Base-by-base conservation (phyloP, 2,113 vertebrate species). In the Brachyhypopomus gauderio region DNA sequence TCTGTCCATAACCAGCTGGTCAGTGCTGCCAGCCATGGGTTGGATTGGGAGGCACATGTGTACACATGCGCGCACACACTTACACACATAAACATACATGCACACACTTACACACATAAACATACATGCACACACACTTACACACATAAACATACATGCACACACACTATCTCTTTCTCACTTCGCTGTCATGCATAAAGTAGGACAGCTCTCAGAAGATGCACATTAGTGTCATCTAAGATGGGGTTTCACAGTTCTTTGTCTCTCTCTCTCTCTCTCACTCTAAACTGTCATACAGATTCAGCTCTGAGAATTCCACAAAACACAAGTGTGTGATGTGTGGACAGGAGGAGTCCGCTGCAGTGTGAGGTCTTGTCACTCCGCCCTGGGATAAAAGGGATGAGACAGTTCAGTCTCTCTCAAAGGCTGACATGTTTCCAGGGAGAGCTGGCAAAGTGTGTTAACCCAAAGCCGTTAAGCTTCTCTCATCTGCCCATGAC, bases 1-100 rank as follows among this genome's bases (percentile, higher is more conserved):
- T 84, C 88, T 88, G 88, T 89, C 84, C 83, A 87, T 85, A 74
- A 79, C 80, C 67, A 87, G 78, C 83, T 36, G 12, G 80, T 85
- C 84, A 80, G 83, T 59, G 80, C 38, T 62, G 59, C 76, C 77
- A 63, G 75, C 59, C 22, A 6, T 45, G 34, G 36, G 56, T 85
- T 48, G 77, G 69, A 82, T 82, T 67, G 79, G 82, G 79, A 45
- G 45, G 58, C 67, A 22, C 34, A 78, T 22, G 62, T 41, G 55
- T 45, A 38, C 48, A 30, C 48, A 63, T 22, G 41, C 70, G 20
- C 9, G 36, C 77, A 69, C 76, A 36, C 72, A 69, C 76, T 27
- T 74, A 22, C 23, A 62, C 56, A 38, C 38, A 38, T 7, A 38
- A 3, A 38, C 38, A 38, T 7, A 38, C 38, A 38, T 7, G 7